phyloP scores from a whole-genome alignment of 2,113 vertebrate genomes.

The Thinocorus orbignyianus region DNA sequence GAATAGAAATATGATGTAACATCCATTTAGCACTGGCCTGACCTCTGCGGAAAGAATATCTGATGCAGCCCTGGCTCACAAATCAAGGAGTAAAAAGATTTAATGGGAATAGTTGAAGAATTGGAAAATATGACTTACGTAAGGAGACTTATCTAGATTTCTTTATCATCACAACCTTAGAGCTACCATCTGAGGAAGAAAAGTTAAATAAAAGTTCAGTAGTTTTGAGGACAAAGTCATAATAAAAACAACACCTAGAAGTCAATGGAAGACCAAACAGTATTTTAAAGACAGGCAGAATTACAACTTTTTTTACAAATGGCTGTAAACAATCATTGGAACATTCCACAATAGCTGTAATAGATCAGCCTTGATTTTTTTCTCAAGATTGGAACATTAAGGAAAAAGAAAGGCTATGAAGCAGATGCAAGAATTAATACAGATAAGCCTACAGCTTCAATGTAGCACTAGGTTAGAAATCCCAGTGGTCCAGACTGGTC shows the following conservation, averaged over 20 bases:
- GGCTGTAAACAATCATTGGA: background rate
- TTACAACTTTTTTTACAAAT: background rate
- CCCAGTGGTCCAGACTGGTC: background rate
- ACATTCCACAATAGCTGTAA: background rate
- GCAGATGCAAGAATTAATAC: background rate
- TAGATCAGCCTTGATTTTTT: background rate
- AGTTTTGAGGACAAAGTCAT: background rate
- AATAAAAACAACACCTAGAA: background rate
- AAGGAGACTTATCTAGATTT: background rate
- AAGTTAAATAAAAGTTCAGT: background rate
- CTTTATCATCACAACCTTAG: background rate
- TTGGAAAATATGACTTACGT: background rate
- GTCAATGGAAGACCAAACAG: background rate
- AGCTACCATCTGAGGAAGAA: background rate
- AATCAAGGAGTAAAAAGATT: background rate
- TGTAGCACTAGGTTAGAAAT: background rate
- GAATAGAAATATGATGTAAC: background rate
- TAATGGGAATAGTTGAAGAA: background rate
- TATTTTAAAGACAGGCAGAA: background rate
- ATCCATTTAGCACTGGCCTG: background rate
- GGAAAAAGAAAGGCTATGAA: background rate
- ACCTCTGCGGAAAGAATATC: background rate
- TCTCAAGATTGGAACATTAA: background rate
- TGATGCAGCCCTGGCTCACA: background rate
- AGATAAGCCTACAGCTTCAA: background rate